A percentile compares a stretch with the other conserved stretches of the same genome.
Conservation (phyloP, 2,797 vertebrate genomes). For the Propithecus perrieri region DNA sequence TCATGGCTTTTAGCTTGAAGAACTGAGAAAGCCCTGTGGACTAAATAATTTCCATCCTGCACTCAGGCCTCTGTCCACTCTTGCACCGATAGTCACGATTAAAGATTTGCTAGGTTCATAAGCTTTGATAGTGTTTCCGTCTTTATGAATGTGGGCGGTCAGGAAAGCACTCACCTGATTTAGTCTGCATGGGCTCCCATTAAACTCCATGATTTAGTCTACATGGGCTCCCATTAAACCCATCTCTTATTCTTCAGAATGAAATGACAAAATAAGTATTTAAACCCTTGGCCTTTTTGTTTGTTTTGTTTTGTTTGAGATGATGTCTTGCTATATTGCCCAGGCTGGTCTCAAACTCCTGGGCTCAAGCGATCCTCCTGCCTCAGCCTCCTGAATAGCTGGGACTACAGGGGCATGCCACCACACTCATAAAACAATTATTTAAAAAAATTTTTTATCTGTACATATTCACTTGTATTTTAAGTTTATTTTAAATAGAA, state of each 20-base stretch:
- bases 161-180: neutral
- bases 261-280: neutral
- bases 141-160: neutral
- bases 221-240: neutral
- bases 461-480: neutral
- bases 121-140: neutral
- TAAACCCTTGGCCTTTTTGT: neutral
- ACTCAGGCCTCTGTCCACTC: neutral
- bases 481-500: conserved; percentile 29
- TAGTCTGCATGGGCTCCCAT: neutral
- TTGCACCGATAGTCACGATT: neutral
- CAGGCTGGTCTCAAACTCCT: too few relatives aligned
- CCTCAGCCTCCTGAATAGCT: too few relatives aligned
- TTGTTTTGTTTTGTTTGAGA: too few relatives aligned
- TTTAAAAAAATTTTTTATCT: neutral
- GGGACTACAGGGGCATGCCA: too few relatives aligned
- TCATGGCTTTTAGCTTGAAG: neutral
- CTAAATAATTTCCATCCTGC: neutral
- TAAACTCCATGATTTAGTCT: neutral
- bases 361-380: too few relatives aligned
- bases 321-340: too few relatives aligned
- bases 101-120: neutral
- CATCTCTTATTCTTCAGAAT: conserved; percentile 18
- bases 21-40: neutral
- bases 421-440: too few relatives aligned